Base-by-base conservation (phyloP, 2,797 vertebrate species). In the Hephaestus fuliginosus region DNA sequence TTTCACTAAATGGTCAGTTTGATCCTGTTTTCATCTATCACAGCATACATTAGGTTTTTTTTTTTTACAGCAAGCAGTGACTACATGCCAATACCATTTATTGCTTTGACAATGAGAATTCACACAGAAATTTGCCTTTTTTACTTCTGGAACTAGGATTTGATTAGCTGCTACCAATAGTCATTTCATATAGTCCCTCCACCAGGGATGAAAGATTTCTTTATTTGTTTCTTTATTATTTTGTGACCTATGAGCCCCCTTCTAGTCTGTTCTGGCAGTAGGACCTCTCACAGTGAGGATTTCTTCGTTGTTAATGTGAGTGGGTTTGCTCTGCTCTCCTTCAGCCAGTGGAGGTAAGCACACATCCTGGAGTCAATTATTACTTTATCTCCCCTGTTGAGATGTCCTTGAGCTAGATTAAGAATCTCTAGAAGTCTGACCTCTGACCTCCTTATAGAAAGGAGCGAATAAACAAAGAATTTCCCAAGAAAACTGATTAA, bases 81-180 rank as follows among this genome's bases (percentile, higher is more conserved):
- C 15, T 28, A 39, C 11, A 70, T 58, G 55, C 1, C 22, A 20
- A n/a, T 8, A 17, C 1, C 22, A 14, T 22, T 18, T 8, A 55
- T 12, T 18, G n/a, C 66, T 56, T 2, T 41, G 28, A 14, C 49
- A 41, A 20, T n/a, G 15, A 30, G 5, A 44, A 33, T 14, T 58
- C 43, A 36, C 18, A 49, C 28, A 20, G 1, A 8, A 17, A 33
- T 17, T 3, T 52, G 17, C 6, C 7, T 25, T 57, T n/a, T n/a
- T n/a, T n/a, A n/a, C n/a, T n/a, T n/a, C n/a, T 49, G 68, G 39
- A n/a, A 66, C 53, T 15, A 55, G 49, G 33, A 71, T 66, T 72
- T 81, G 55, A 76, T 76, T 48, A 65, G 70, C 25, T 52, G 36
- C 25, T 44, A 10, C 28, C 53, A 36, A 53, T 49, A 65, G 44